Evolutionary conservation across 2,888 invertebrate species (phyloP).

Genomic region (Andrena chrysosceles): DNA sequence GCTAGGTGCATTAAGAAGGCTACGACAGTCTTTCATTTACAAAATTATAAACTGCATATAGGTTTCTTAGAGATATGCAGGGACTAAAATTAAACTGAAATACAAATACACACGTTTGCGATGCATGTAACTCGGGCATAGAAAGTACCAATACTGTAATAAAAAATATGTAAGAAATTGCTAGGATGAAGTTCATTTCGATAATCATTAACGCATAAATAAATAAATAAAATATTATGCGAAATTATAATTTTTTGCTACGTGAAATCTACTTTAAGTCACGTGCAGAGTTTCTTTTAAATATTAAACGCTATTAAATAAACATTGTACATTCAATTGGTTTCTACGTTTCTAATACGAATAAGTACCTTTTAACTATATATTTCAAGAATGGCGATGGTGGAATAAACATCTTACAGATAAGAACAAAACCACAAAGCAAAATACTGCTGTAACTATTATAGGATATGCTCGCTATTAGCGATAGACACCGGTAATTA

Average conservation of each 20-base stretch:
- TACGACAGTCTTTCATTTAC: not conserved
- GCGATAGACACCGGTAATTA: not conserved
- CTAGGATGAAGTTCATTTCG: not conserved
- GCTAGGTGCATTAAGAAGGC: not conserved
- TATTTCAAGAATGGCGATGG: not conserved
- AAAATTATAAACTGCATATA: not conserved
- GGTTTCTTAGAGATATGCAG: not conserved
- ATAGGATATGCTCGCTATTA: not conserved
- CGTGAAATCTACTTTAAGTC: not conserved
- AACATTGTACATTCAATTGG: not conserved
- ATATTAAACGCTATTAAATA: not conserved
- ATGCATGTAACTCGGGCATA: conserved; percentile 7
- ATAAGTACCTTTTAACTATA: not conserved
- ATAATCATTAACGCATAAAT: not conserved
- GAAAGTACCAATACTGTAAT: conserved; percentile 11
- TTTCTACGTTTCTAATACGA: not conserved
- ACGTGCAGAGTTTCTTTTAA: not conserved
- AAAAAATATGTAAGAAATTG: not conserved
- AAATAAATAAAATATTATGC: conserved; percentile 36
- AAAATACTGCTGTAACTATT: not conserved
- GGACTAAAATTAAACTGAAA: not conserved
- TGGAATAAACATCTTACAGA: not conserved
- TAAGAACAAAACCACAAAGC: not conserved
- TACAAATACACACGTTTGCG: not conserved
- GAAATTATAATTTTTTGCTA: not conserved